Conservation (phyloP, 2,888 invertebrate species). For the Erebia epiphron region DNA sequence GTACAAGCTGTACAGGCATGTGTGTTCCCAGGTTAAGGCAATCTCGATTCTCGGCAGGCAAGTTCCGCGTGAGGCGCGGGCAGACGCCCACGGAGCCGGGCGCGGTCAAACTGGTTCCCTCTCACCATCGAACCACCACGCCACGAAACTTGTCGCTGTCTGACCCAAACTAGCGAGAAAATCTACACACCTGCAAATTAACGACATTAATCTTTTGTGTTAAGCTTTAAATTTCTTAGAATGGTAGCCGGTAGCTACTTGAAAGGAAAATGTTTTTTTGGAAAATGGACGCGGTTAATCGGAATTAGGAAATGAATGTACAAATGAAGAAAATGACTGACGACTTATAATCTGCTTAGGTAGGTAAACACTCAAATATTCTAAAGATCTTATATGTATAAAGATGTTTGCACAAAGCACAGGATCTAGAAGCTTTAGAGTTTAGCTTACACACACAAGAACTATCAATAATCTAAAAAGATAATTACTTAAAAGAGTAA, state of each 20-base stretch:
- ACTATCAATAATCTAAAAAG: background rate
- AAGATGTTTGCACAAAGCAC: no score
- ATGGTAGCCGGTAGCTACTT: no score
- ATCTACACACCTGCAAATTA: constrained; percentile 36
- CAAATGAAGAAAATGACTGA: no score
- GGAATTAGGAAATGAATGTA: no score
- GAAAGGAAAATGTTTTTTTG: background rate
- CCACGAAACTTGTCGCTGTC: constrained; percentile 31
- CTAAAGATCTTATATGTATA: no score
- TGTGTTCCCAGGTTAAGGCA: background rate
- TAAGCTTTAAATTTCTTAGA: background rate
- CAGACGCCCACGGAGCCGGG: constrained; percentile 60
- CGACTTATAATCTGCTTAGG: no score
- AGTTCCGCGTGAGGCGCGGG: constrained; percentile 49
- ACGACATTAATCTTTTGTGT: background rate
- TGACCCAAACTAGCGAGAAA: constrained; percentile 45
- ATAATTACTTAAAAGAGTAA: no score
- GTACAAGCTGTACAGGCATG: no score
- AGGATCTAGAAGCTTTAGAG: no score
- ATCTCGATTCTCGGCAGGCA: constrained; percentile 34
- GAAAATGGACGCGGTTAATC: background rate
- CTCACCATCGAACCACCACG: constrained; percentile 57
- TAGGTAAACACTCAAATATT: no score
- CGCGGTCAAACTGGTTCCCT: constrained; percentile 74
- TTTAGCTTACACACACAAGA: no score